Conservation (phyloP, 2,888 invertebrate species). For the Acanthosepion pharaonis region DNA sequence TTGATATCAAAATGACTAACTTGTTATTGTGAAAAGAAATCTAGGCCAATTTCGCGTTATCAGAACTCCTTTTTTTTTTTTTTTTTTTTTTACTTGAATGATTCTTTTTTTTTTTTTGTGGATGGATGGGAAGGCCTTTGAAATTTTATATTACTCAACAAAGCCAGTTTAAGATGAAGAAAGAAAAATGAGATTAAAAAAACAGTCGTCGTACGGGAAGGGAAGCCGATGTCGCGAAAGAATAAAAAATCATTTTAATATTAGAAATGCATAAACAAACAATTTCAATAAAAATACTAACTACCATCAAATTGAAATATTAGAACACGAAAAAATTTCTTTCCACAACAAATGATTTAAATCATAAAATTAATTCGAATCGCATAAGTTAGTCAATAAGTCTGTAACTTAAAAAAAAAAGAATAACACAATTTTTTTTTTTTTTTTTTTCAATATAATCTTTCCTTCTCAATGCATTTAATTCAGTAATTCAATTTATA, state of each 20-base stretch:
- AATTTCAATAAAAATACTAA: background rate
- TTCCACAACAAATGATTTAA: no score
- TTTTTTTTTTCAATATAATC: no score
- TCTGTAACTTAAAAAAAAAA: no score
- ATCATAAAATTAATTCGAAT: no score
- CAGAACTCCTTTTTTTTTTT: background rate
- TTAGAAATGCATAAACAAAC: background rate
- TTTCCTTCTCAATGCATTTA: no score
- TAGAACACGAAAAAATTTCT: no score
- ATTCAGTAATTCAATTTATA: no score
- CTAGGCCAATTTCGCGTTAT: background rate
- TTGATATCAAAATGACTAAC: background rate
- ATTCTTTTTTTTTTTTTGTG: background rate
- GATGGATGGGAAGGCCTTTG: background rate
- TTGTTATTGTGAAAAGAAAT: background rate
- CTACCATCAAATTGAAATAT: background rate
- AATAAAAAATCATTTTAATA: background rate
- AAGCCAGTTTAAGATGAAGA: background rate
- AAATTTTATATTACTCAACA: slow-evolving; percentile 21
- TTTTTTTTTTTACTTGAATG: background rate
- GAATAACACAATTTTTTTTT: no score
- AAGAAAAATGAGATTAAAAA: background rate
- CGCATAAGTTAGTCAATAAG: no score
- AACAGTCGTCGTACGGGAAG: background rate
- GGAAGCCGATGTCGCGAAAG: background rate